phyloP scores from a whole-genome alignment of 1,140 invertebrate genomes.

The Lordiphosa stackelbergi region DNA sequence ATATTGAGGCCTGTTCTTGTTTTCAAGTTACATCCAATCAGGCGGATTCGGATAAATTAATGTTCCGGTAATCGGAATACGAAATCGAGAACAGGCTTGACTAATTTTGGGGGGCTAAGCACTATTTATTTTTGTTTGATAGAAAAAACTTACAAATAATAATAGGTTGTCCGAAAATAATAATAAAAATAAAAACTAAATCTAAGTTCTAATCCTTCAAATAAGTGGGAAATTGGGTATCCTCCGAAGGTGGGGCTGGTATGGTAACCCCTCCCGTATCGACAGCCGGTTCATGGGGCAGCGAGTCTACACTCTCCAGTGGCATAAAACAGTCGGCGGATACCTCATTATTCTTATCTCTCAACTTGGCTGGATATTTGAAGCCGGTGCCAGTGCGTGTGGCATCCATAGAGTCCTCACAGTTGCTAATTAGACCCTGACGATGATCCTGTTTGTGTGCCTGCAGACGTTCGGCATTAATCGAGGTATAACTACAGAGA shows the following conservation, averaged over 20 bases:
- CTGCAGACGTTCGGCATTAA: slow-evolving; percentile 40
- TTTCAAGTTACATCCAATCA: too few relatives aligned
- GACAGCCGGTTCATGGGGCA: slow-evolving; percentile 78
- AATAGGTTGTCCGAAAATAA: too few relatives aligned
- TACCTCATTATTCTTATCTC: slow-evolving; percentile 49
- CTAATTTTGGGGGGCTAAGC: too few relatives aligned
- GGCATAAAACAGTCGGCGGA: slow-evolving; percentile 78
- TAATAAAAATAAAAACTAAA: too few relatives aligned
- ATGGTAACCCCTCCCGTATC: slow-evolving; percentile 83
- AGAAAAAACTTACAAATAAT: too few relatives aligned
- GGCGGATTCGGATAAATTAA: too few relatives aligned
- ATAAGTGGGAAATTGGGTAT: slow-evolving; percentile 66
- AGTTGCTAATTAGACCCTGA: slow-evolving; percentile 52
- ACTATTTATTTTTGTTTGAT: too few relatives aligned
- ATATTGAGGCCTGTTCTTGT: too few relatives aligned
- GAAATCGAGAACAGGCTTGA: too few relatives aligned
- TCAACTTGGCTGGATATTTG: slow-evolving; percentile 46
- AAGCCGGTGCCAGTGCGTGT: slow-evolving; percentile 15
- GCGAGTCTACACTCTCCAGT: slow-evolving; percentile 75
- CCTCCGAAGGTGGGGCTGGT: slow-evolving; percentile 78
- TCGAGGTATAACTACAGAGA: slow-evolving; percentile 56
- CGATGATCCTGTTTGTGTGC: slow-evolving; percentile 62
- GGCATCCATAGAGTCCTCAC: slow-evolving; percentile 61
- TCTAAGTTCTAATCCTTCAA: slow-evolving; percentile 33
- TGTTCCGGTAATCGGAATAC: too few relatives aligned